Percentiles rank a stretch among this genome's conserved stretches.
These are phyloP conservation scores for Phaonia tiefii DNA, from an alignment of 2,888 invertebrate genomes.

Conservation along the genomic window DNA sequence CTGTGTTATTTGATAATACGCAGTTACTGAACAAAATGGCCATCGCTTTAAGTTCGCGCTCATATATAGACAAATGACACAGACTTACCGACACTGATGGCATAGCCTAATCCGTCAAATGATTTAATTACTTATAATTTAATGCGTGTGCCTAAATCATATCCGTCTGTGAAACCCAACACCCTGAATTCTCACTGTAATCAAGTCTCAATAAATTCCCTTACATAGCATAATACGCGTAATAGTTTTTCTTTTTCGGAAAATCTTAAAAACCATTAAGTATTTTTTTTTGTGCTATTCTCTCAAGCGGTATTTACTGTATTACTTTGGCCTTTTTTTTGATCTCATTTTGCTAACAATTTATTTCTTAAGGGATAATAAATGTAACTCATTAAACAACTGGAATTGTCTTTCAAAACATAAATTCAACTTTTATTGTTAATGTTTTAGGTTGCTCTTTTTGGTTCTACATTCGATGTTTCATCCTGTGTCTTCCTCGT, in stretches of 20 bases:
- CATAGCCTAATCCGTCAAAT: too few species aligned
- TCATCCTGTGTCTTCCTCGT: neutral
- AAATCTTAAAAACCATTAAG: slow-evolving; percentile 16
- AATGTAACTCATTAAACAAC: slow-evolving; percentile 58
- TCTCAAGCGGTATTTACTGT: neutral
- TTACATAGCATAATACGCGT: neutral
- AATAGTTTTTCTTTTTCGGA: neutral
- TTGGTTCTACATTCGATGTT: neutral
- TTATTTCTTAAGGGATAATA: slow-evolving; percentile 41
- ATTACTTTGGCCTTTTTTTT: slow-evolving; percentile 1
- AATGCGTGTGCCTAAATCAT: too few species aligned
- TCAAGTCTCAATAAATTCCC: too few species aligned
- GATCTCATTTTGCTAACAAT: slow-evolving; percentile 19
- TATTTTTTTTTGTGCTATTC: slow-evolving; percentile 8
- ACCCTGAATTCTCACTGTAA: too few species aligned
- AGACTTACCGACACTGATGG: too few species aligned
- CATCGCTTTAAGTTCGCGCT: too few species aligned
- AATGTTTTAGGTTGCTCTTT: slow-evolving; percentile 33
- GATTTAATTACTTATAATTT: too few species aligned
- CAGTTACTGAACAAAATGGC: too few species aligned
- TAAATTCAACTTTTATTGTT: slow-evolving; percentile 55
- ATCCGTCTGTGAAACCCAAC: too few species aligned
- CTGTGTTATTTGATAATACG: too few species aligned
- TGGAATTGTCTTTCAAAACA: slow-evolving; percentile 53
- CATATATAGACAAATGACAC: too few species aligned